Conservation (phyloP, 2,888 invertebrate genomes). For the Apamea anceps region DNA sequence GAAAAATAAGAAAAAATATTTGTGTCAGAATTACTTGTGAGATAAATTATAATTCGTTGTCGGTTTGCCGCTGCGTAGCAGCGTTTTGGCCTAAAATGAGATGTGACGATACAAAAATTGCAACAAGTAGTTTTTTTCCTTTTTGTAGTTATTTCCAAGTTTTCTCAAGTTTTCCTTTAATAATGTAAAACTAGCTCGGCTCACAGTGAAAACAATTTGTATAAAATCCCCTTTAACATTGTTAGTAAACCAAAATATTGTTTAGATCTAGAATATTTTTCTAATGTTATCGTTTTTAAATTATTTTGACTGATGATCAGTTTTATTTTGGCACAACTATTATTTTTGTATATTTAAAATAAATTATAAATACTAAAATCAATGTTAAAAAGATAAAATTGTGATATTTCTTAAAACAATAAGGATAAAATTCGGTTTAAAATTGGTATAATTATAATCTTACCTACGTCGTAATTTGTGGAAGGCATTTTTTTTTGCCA, state of each 20-base stretch:
- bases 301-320: constrained; percentile 53
- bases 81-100: constrained; percentile 12
- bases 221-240: constrained; percentile 56
- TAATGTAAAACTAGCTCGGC: constrained; percentile 8
- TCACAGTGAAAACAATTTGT: constrained; percentile 41
- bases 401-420: constrained; percentile 54
- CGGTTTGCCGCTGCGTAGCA: neutral
- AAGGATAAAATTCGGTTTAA: constrained; percentile 10
- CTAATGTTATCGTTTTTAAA: constrained; percentile 72
- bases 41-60: neutral
- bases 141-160: neutral
- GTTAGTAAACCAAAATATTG: constrained; percentile 67
- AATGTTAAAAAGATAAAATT: constrained; percentile 44
- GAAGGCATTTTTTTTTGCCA: neutral
- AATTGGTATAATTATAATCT: neutral
- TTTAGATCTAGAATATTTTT: constrained; percentile 79
- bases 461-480: neutral
- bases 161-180: neutral
- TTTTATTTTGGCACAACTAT: constrained; percentile 44
- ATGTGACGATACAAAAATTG: neutral
- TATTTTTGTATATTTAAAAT: neutral
- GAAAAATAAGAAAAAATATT: neutral
- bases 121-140: too few relatives aligned
- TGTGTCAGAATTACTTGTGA: neutral
- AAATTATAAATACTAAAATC: constrained; percentile 15